Conservation (phyloP, 2,888 invertebrate genomes). For the Tethea ocularis region DNA sequence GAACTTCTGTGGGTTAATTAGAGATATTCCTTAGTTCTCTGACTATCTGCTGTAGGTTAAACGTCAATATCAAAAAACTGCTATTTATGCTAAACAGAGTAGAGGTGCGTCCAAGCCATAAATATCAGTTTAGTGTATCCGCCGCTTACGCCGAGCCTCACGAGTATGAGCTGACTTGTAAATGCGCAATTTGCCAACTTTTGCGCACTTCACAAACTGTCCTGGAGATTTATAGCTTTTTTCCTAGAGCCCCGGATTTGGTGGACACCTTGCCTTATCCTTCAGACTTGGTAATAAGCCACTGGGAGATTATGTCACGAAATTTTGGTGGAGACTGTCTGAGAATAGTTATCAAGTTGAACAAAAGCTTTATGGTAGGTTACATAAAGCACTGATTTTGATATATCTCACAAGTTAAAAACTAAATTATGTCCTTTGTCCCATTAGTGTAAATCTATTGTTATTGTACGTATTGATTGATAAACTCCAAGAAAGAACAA, state of each 20-base stretch:
- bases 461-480: too few relatives aligned
- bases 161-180: constrained; percentile 66
- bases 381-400: too few relatives aligned
- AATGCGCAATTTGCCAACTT: constrained; percentile 72
- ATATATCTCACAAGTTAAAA: too few relatives aligned
- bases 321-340: constrained; percentile 17
- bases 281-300: constrained; percentile 28
- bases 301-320: constrained; percentile 23
- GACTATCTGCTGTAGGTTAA: not conserved
- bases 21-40: too few relatives aligned
- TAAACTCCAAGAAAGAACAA: too few relatives aligned
- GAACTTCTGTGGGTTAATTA: not conserved
- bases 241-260: constrained; percentile 40
- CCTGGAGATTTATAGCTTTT: constrained; percentile 53
- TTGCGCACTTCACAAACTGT: constrained; percentile 33
- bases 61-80: constrained; percentile 31
- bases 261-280: constrained; percentile 60
- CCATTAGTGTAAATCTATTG: too few relatives aligned
- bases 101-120: constrained; percentile 68
- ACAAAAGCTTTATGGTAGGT: not conserved
- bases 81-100: constrained; percentile 30
- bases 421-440: not conserved
- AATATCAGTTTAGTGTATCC: constrained; percentile 67
- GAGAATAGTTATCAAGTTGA: constrained; percentile 21
- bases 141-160: constrained; percentile 42